Evolutionary conservation across 2,113 vertebrate species (phyloP), one percentile per base, ranked within the genome.

Genomic region (Perognathus longimembris): DNA sequence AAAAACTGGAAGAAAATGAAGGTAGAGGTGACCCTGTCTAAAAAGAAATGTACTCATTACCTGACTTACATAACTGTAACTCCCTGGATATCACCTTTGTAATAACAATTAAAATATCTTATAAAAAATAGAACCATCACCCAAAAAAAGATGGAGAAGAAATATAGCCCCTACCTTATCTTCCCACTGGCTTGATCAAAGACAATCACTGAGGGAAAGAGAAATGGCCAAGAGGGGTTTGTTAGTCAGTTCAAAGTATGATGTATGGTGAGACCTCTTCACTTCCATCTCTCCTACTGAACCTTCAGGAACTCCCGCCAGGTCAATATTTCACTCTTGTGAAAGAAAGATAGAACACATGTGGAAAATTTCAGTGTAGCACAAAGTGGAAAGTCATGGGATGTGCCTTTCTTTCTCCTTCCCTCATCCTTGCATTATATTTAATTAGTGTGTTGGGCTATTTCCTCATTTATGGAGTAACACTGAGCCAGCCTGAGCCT

Each of bases 391-490:
- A 40, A 79, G n/a, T 71, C 36, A 32, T 12, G 36, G 66, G 61
- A 32, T 63, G 7, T 66, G 54, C 59, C 30, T 70, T 82, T 85
- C 61, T 85, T 74, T 50, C 28, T 14, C n/a, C 66, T 75, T 45
- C 21, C 50, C 36, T 59, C 4, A 3, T 38, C 22, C 64, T 76
- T 59, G 30, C 69, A 85, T 95, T 88, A 61, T 50, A 88, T 96
- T 78, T 54, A 82, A 11, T 88, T 63, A 73, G 32, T 59, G 34
- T 90, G 21, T 59, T 73, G 75, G 66, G 20, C 34, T 63, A 21
- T 69, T 83, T 88, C 64, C 78, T 95, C 54, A 50, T 50, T 75
- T 90, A 45, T 54, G 66, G 30, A 63, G 32, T 83, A 67, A 57
- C 70, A 70, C 3, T 42, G 34, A 92, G 69, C 63, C 66, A 88